Conservation (phyloP, 2,888 invertebrate genomes). For the Eudasyphora cyanicolor region DNA sequence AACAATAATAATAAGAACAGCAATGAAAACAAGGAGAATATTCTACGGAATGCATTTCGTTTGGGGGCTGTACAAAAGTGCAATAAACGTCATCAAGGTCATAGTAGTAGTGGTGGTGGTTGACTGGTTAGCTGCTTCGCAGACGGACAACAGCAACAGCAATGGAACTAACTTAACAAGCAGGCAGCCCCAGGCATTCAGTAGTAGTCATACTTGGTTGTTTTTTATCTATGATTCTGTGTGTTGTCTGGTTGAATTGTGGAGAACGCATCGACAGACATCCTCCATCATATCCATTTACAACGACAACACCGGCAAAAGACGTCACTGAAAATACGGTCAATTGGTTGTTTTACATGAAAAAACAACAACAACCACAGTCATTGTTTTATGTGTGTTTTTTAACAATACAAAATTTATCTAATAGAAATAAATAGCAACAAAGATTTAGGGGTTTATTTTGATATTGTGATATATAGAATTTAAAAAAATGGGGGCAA, state of each 20-base stretch:
- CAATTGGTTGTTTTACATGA: neutral
- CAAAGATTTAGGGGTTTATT: too few relatives aligned
- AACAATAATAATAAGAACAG: conserved; percentile 40
- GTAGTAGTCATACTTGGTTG: neutral
- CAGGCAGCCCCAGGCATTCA: neutral
- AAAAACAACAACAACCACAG: neutral
- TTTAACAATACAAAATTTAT: too few relatives aligned
- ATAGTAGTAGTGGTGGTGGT: neutral
- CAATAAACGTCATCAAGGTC: conserved; percentile 79
- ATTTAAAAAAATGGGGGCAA: too few relatives aligned
- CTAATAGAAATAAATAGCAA: too few relatives aligned
- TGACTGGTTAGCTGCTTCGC: neutral
- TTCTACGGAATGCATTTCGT: conserved; percentile 33
- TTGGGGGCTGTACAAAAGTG: conserved; percentile 70
- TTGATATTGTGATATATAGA: too few relatives aligned
- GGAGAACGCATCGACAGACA: neutral
- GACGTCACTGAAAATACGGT: conserved; percentile 1
- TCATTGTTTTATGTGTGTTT: too few relatives aligned
- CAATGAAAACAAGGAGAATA: conserved; percentile 61
- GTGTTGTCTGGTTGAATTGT: neutral
- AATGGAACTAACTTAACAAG: neutral
- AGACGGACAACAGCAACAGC: too few relatives aligned
- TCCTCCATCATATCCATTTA: neutral
- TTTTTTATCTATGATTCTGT: neutral
- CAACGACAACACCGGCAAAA: neutral